Evolutionary conservation across 2,113 vertebrate genomes (phyloP).

Genomic region (Hyperopisus bebe): DNA sequence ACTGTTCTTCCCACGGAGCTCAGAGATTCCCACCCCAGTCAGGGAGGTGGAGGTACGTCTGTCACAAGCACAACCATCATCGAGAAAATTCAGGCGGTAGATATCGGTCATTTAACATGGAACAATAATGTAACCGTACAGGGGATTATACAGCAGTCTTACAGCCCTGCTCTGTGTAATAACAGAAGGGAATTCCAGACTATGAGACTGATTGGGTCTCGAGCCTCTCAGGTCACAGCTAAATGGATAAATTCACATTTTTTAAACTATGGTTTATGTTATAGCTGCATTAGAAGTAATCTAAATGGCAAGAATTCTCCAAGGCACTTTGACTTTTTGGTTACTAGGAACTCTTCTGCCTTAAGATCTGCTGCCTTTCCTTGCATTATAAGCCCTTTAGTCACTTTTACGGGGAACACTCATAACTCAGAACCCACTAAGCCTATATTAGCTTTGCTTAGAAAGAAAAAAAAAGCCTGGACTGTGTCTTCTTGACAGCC

Average conservation of each 20-base stretch:
- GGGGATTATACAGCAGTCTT: too few relatives aligned
- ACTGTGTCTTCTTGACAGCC: constrained; percentile 63
- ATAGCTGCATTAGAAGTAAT: neutral
- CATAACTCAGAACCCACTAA: neutral
- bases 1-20: constrained; percentile 70
- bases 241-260: neutral
- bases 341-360: neutral
- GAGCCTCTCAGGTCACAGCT: neutral
- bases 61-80: neutral
- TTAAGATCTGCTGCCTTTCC: neutral
- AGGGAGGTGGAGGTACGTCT: constrained; percentile 67
- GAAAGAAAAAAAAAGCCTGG: constrained; percentile 37
- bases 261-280: neutral
- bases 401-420: neutral
- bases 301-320: neutral
- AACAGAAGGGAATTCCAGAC: neutral
- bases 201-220: neutral
- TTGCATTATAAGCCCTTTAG: constrained; percentile 1
- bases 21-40: constrained; percentile 56
- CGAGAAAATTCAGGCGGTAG: neutral
- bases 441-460: constrained; percentile 26
- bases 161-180: neutral
- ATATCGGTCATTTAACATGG: neutral
- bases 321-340: neutral
- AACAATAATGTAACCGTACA: neutral